Evolutionary conservation across 2,797 vertebrate genomes (phyloP), one percentile per base, ranked within the genome.

Genomic region (Siniperca undulata): DNA sequence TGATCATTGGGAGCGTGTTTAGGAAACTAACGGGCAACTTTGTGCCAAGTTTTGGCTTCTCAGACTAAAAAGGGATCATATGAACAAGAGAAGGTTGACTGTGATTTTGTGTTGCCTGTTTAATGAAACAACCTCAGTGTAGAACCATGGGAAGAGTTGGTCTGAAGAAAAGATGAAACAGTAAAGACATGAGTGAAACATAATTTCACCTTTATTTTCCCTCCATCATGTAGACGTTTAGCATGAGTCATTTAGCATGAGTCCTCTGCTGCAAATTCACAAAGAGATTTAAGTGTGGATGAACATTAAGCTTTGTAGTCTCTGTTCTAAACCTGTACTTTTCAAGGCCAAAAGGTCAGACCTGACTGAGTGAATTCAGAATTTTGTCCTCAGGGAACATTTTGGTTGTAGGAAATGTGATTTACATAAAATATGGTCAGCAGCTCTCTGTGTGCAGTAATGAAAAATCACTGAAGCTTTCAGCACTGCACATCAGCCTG

Each of bases 271-370:
- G 56, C 53, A 83, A 87, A 80, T 73, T 81, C 74, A 86, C 80
- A 83, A 86, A 88, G 58, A 73, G 69, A 82, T 88, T 87, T 87
- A 70, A 86, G 77, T 62, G 77, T 77, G 88, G 84, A 91, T 90
- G 89, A 80, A 77, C 76, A 82, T 91, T 88, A 88, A 81, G 77
- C 77, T 78, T 80, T 70, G 69, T 64, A 81, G 80, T 83, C 86
- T 88, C 68, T 66, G 75, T 77, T 89, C 78, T 90, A 78, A 90
- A 90, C 59, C 69, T 60, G 19, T 65, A 83, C 67, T 88, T 94
- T 89, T 68, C 71, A 42, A 83, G 83, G 88, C 60, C 86, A 89
- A 80, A 71, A 89, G 87, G 91, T 95, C 91, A 93, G 74, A 82
- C 62, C 64, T 74, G 73, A 84, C 81, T 70, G 80, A 89, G 85